Conservation (phyloP, 1,140 invertebrate species). For the Bombus difficillimus region DNA sequence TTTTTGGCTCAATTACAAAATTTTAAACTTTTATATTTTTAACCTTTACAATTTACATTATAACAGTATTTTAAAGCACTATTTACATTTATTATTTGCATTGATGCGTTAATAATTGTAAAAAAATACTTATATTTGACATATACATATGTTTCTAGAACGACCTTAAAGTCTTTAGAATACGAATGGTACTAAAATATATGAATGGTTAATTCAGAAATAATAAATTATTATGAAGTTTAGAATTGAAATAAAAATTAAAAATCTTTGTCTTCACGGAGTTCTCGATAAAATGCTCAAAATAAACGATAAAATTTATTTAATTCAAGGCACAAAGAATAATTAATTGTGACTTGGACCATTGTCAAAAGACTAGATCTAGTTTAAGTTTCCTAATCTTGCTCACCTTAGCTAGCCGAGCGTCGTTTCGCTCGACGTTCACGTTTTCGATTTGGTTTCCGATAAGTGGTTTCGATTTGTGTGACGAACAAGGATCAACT, state of each 20-base stretch:
- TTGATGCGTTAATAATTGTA: neutral
- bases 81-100: neutral
- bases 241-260: neutral
- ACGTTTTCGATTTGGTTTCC: slow-evolving; percentile 5
- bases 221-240: neutral
- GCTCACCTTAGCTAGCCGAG: slow-evolving; percentile 50
- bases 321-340: neutral
- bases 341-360: slow-evolving; percentile 1
- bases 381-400: slow-evolving; percentile 20
- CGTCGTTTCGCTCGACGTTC: slow-evolving; percentile 49
- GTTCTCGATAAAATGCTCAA: neutral
- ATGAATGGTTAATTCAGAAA: neutral
- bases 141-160: neutral
- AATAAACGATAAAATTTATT: neutral
- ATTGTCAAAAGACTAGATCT: slow-evolving; percentile 1
- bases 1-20: neutral
- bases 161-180: neutral
- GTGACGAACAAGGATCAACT: neutral
- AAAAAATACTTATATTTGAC: neutral
- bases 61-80: neutral
- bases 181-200: neutral
- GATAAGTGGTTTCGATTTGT: neutral
- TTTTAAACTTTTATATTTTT: neutral
- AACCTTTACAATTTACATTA: neutral
- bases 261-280: neutral